phyloP scores from a whole-genome alignment of 2,797 vertebrate genomes.

The Nothura maculosa region DNA sequence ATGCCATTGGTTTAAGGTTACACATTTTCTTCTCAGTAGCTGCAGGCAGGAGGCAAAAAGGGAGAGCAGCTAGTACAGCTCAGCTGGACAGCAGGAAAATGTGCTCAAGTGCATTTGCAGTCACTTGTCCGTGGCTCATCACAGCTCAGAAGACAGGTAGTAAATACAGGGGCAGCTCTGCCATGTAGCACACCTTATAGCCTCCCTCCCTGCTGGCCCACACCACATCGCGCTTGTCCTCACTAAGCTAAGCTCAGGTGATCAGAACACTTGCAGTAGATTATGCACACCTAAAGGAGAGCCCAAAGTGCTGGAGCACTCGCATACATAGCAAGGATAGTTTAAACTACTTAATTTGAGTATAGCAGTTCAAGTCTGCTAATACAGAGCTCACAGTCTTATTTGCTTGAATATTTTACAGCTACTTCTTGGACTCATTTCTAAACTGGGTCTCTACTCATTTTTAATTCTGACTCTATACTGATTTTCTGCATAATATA shows the following conservation, averaged over 20 bases:
- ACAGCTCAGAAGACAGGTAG: rapidly evolving
- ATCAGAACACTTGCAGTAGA: not conserved
- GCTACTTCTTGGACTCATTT: not conserved
- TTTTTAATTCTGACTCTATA: not conserved
- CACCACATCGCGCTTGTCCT: not conserved
- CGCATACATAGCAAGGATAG: not conserved
- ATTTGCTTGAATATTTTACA: not conserved
- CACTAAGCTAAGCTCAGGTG: not conserved
- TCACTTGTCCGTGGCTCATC: not conserved
- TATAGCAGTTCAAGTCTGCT: not conserved
- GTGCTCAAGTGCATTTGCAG: rapidly evolving
- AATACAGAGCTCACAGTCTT: not conserved
- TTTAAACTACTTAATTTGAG: not conserved
- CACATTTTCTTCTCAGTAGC: not conserved
- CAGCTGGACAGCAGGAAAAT: not conserved
- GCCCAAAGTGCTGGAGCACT: not conserved
- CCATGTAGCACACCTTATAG: rapidly evolving
- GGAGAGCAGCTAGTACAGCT: not conserved
- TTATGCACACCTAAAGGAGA: constrained; percentile 3
- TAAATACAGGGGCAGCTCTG: not conserved
- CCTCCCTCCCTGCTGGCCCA: not conserved
- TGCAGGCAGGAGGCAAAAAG: not conserved
- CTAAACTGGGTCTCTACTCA: not conserved
- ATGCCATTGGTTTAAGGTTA: not conserved
- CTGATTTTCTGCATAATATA: too few relatives aligned